Percentiles rank a stretch among this genome's conserved stretches.
phyloP scores from a whole-genome alignment of 2,888 invertebrate species.

The Cephonodes hylas region DNA sequence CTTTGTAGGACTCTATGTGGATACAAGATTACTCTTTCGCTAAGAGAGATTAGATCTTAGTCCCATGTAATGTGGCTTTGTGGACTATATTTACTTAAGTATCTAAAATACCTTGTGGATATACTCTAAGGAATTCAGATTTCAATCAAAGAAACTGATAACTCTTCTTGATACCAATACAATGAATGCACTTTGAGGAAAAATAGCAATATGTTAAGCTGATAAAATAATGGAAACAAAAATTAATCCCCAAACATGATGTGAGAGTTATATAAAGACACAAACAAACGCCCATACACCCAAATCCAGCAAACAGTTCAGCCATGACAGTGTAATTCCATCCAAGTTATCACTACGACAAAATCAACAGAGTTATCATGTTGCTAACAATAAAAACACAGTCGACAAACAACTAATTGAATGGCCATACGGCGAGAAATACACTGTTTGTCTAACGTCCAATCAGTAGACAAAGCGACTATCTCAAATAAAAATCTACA shows the following conservation, averaged over 20 bases:
- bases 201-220: too few relatives aligned
- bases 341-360: background rate
- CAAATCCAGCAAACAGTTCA: background rate
- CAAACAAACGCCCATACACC: background rate
- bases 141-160: too few relatives aligned
- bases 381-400: constrained; percentile 27
- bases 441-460: constrained; percentile 28
- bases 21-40: too few relatives aligned
- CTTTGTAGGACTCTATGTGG: too few relatives aligned
- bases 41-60: too few relatives aligned
- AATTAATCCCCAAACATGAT: background rate
- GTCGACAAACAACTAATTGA: constrained; percentile 21
- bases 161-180: too few relatives aligned
- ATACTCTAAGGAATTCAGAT: too few relatives aligned
- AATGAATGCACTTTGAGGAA: too few relatives aligned
- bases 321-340: constrained; percentile 1
- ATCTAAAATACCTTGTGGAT: too few relatives aligned
- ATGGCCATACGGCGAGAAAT: constrained; percentile 19
- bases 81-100: too few relatives aligned
- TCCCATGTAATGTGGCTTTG: too few relatives aligned
- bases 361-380: constrained; percentile 12
- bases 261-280: background rate
- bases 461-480: constrained; percentile 39
- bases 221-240: too few relatives aligned
- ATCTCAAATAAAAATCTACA: constrained; percentile 66